Base-by-base conservation (phyloP, 2,113 vertebrate species). In the Heptranchias perlo region DNA sequence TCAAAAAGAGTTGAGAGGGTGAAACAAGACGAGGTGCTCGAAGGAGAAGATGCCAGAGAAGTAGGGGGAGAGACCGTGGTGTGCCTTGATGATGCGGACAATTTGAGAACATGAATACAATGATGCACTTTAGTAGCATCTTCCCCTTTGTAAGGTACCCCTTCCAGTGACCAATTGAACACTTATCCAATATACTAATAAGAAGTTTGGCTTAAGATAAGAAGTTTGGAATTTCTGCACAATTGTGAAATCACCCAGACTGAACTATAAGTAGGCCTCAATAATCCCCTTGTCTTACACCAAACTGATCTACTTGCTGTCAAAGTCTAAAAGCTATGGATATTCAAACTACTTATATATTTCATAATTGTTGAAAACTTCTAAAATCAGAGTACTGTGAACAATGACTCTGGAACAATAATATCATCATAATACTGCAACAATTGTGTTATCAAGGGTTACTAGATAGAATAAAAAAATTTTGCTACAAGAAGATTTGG, bases 401-500 rank as follows among this genome's bases (percentile, higher is more conserved):
- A 95, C 94, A 95, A 64, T 62, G 86, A 23, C 8, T 23, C 4
- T 25, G 89, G 16, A 61, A 39, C 35, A 62, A 64, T 28, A 16
- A 61, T 39, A 62, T 64, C 44, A 58, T 58, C 44, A 58, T 58
- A 54, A 39, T 16, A 82, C 47, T 94, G 91, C 61, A 64, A 64
- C 58, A 62, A 8, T 94, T 39, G 18, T 47, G 54, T 44, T 94
- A 44, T 89, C 69, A 25, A 28, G 23, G 52, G 94, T 16, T 69
- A 69, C 64, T 95, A 28, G 28, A 10, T 31, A 28, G 65, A 95
- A 95, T 69, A 95, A 95, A 95, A n/a, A 95, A 6, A 95, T 69
- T 49, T 95, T 73, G 94, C 94, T 69, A 95, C 65, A 95, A 39
- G 44, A 69, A 49, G 65, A 52, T 95, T 95, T 69, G 65, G 31